Base-by-base conservation (phyloP, 2,113 vertebrate species). In the Leptocoma aspasia region DNA sequence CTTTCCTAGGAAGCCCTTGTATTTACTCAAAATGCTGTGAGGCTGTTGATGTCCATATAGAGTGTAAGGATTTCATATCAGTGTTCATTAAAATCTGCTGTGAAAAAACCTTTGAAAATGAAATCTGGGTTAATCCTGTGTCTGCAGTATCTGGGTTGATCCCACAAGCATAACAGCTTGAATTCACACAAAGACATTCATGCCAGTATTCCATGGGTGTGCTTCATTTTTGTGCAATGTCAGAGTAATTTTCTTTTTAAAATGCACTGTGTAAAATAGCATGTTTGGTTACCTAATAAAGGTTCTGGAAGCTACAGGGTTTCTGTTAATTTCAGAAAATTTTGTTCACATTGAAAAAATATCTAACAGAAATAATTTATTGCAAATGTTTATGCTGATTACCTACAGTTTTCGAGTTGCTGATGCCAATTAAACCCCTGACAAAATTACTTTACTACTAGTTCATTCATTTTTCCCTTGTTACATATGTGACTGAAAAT, bases 201-300 rank as follows among this genome's bases (percentile, higher is more conserved):
- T 63, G 54, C 50, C 37, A 57, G 41, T 13, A 73, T 87, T 93
- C 39, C 82, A 2, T 50, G 35, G 35, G 9, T 79, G 83, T 88
- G 18, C 47, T 87, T 93, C 71, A 39, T 88, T 95, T 96, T 41
- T 91, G 28, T 79, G 31, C 7, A 3, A 27, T 66, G 49, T 64
- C 41, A 56, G 47, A 16, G 11, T 49, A 70, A 68, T 88, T 87
- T 93, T 69, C 44, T 47, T 73, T 89, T 80, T 42, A 76, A 89
- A 92, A 85, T 86, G 16, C 28, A 10, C 82, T 92, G 65, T 75
- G 65, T 81, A 79, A 94, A 95, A 95, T 80, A 66, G 37, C 59
- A 68, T 47, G 64, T 93, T 92, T 88, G 17, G 30, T 92, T 93
- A 82, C 86, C 13, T 91, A 94, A 83, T 91, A 80, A 86, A 86